Evolutionary conservation across 2,113 vertebrate genomes (phyloP).

Genomic region (Megalops atlanticus): DNA sequence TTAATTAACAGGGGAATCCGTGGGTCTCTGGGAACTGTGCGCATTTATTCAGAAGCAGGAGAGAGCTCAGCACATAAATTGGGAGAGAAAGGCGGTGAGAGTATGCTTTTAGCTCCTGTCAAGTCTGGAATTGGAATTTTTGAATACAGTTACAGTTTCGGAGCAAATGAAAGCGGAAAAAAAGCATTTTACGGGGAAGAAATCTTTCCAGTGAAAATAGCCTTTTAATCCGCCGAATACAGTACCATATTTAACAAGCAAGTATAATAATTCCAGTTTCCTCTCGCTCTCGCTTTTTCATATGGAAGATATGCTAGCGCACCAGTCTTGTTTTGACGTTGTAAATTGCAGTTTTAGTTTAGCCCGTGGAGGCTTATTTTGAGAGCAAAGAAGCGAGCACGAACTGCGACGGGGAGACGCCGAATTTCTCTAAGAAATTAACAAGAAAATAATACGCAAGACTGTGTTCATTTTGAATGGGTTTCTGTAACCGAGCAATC

Average conservation of each 20-base stretch:
- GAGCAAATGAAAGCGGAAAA: slow-evolving; percentile 79
- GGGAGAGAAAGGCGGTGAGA: slow-evolving; percentile 76
- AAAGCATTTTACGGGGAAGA: slow-evolving; percentile 58
- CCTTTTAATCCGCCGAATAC: slow-evolving; percentile 53
- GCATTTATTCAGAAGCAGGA: slow-evolving; percentile 86
- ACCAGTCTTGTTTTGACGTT: slow-evolving; percentile 55
- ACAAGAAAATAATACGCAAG: slow-evolving; percentile 57
- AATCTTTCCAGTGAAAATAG: slow-evolving; percentile 56
- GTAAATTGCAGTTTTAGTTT: slow-evolving; percentile 57
- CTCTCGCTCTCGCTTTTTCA: slow-evolving; percentile 58
- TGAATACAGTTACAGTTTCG: slow-evolving; percentile 81
- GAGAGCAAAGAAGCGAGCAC: slow-evolving; percentile 24
- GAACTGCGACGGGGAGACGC: slow-evolving; percentile 36
- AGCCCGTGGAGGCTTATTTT: slow-evolving; percentile 57
- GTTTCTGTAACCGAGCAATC: slow-evolving; percentile 46
- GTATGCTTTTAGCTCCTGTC: slow-evolving; percentile 80
- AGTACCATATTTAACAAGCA: slow-evolving; percentile 42
- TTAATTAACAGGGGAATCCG: slow-evolving; percentile 99
- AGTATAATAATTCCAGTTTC: slow-evolving; percentile 56
- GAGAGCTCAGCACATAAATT: slow-evolving; percentile 80
- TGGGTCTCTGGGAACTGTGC: slow-evolving; percentile 94
- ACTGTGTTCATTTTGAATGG: slow-evolving; percentile 57
- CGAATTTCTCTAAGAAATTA: slow-evolving; percentile 46
- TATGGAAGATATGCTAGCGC: slow-evolving; percentile 69
- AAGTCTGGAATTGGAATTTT: slow-evolving; percentile 75